phyloP scores from a whole-genome alignment of 2,113 vertebrate species.

The Ammospiza nelsoni region DNA sequence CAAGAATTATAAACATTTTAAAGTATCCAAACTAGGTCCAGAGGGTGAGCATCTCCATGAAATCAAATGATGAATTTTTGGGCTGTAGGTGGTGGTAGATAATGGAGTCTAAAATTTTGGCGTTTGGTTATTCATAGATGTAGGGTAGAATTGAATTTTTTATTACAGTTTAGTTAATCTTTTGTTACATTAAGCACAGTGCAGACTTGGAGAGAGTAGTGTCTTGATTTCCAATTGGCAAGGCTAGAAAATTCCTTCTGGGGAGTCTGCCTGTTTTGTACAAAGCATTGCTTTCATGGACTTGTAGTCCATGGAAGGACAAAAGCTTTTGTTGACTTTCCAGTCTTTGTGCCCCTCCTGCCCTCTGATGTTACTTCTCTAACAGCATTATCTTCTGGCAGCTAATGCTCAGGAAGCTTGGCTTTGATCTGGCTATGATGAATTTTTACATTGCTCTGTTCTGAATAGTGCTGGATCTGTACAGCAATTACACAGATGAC shows the following conservation, averaged over 20 bases:
- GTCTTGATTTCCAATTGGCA: neutral
- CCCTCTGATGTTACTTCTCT: neutral
- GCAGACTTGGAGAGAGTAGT: neutral
- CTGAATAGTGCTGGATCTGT: neutral
- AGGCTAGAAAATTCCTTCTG: neutral
- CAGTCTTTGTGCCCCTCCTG: neutral
- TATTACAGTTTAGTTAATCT: neutral
- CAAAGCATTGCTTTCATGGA: neutral
- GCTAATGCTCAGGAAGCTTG: neutral
- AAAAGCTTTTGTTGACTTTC: neutral
- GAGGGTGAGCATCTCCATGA: neutral
- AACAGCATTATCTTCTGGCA: neutral
- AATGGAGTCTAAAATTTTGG: neutral
- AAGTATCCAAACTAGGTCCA: neutral
- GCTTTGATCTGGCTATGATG: neutral
- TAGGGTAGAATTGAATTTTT: neutral
- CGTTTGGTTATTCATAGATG: neutral
- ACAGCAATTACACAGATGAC: neutral
- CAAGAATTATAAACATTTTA: neutral
- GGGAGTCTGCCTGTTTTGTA: neutral
- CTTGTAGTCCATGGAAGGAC: neutral
- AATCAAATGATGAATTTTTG: neutral
- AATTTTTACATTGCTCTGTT: neutral
- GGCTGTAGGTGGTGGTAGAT: neutral
- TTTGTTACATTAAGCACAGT: neutral